phyloP scores from a whole-genome alignment of 53 echinoderm and acorn worm species.

The Echinometra lucunter region DNA sequence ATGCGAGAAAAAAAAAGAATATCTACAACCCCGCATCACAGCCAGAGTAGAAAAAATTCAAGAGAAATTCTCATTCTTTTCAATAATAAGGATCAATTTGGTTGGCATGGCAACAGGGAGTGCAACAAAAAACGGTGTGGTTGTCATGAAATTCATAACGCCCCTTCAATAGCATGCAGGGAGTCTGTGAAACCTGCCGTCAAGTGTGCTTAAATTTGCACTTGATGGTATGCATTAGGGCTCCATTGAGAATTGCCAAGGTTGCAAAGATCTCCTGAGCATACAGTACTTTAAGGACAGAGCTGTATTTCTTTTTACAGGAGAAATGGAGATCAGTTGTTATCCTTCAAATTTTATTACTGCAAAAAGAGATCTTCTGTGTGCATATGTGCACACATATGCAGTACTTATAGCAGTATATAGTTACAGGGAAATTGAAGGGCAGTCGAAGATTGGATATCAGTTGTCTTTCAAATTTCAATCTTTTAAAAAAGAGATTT shows the following conservation, averaged over 20 bases:
- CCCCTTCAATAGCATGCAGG: conserved; percentile 25
- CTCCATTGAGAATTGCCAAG: conserved; percentile 10
- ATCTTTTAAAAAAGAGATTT: too few relatives aligned
- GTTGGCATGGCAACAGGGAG: conserved; percentile 34
- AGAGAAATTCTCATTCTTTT: conserved; percentile 58
- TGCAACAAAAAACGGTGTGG: conserved; percentile 13
- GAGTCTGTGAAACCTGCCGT: not conserved
- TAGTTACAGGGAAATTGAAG: too few relatives aligned
- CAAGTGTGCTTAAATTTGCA: conserved; percentile 45
- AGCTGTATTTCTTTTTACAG: too few relatives aligned
- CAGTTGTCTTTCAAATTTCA: too few relatives aligned
- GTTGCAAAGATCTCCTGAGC: not conserved
- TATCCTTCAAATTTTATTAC: too few relatives aligned
- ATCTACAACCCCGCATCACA: not conserved
- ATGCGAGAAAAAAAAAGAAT: too few relatives aligned
- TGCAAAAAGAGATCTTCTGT: too few relatives aligned
- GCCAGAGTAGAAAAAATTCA: not conserved
- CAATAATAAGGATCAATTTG: conserved; percentile 58
- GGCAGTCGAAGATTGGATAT: too few relatives aligned
- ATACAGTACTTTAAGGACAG: not conserved
- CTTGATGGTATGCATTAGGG: conserved; percentile 43
- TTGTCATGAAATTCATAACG: conserved; percentile 37
- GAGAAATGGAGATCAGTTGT: too few relatives aligned
- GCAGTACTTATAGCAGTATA: too few relatives aligned
- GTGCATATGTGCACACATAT: too few relatives aligned